A percentile compares a stretch with the other conserved stretches of the same genome.
phyloP scores from a whole-genome alignment of 1,140 invertebrate species.

The Papilio polytes region DNA sequence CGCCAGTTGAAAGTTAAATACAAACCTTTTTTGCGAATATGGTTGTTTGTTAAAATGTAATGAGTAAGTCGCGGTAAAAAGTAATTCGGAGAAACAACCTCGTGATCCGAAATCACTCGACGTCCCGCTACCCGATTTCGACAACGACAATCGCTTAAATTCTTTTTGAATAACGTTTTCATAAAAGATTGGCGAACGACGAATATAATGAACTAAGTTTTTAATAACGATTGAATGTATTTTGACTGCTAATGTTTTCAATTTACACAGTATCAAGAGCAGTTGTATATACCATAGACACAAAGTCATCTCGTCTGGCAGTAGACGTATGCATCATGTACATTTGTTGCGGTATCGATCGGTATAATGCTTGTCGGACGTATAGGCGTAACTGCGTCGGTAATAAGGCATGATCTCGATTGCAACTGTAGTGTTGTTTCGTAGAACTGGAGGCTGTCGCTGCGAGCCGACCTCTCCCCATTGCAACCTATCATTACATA shows the following conservation, averaged over 20 bases:
- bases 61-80: not conserved
- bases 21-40: not conserved
- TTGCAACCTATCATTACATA: slow-evolving; percentile 42
- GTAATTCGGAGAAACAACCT: slow-evolving; percentile 12
- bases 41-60: slow-evolving; percentile 18
- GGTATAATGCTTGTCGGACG: not conserved
- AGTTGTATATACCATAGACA: not conserved
- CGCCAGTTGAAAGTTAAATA: slow-evolving; percentile 4
- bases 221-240: too few relatives aligned
- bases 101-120: slow-evolving; percentile 5
- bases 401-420: slow-evolving; percentile 45
- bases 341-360: slow-evolving; percentile 1
- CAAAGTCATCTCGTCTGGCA: not conserved
- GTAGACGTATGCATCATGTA: not conserved
- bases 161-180: not conserved
- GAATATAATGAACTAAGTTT: not conserved
- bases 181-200: not conserved
- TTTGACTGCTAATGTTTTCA: too few relatives aligned
- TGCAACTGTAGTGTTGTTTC: slow-evolving; percentile 67
- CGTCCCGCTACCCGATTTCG: slow-evolving; percentile 5
- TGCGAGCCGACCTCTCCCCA: slow-evolving; percentile 33
- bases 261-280: not conserved
- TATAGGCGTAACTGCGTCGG: slow-evolving; percentile 7
- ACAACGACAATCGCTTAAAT: slow-evolving; percentile 7
- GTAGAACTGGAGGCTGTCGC: slow-evolving; percentile 65